These are phyloP conservation scores for Phaethon lepturus DNA, from an alignment of 2,113 vertebrate species.

Conservation along the genomic window DNA sequence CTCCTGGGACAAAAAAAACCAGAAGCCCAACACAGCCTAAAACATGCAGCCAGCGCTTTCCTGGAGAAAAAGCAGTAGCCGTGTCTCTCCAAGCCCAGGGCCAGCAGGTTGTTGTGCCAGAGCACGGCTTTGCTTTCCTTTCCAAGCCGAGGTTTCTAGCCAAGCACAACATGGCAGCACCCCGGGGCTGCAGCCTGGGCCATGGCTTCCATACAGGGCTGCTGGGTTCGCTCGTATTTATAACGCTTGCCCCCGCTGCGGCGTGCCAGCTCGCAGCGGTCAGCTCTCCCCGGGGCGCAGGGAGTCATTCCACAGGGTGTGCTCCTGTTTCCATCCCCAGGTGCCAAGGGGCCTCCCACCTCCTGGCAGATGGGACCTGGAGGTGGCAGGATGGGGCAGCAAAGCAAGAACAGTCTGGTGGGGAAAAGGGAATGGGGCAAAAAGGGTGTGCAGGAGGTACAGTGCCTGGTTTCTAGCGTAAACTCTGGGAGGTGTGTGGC, in stretches of 20 bases:
- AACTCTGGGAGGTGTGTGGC: not conserved
- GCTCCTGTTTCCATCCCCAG: not conserved
- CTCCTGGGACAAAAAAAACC: not conserved
- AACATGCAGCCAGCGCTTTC: not conserved
- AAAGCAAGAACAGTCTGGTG: fast-evolving
- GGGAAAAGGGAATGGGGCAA: fast-evolving
- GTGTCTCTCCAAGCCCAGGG: not conserved
- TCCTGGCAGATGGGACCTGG: not conserved
- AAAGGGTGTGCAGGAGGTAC: not conserved
- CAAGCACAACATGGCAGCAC: not conserved
- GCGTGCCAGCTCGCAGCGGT: not conserved
- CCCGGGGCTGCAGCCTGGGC: not conserved
- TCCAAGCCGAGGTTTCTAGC: not conserved
- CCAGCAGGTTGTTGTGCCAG: not conserved
- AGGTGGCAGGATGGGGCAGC: not conserved
- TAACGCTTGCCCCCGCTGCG: fast-evolving
- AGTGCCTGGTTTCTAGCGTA: not conserved
- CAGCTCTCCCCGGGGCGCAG: fast-evolving
- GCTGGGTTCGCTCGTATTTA: not conserved
- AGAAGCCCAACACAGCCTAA: not conserved
- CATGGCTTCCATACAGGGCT: not conserved
- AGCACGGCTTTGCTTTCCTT: not conserved
- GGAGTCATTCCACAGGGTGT: not conserved
- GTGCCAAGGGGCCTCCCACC: not conserved
- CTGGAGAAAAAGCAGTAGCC: not conserved